Conservation (phyloP, 2,797 vertebrate genomes). For the Myotis daubentonii region DNA sequence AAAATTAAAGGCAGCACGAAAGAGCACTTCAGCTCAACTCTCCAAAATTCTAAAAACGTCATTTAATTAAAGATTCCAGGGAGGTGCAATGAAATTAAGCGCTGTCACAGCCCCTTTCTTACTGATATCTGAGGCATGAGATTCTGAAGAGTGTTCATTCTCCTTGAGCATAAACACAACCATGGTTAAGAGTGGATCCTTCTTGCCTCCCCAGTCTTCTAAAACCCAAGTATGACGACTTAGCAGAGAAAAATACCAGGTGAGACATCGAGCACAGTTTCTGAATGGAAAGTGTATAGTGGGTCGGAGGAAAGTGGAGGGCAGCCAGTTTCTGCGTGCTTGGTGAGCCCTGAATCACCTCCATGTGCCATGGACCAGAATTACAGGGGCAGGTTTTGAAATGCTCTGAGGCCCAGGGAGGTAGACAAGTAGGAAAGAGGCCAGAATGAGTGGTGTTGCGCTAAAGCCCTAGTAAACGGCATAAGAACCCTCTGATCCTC, state of each 20-base stretch:
- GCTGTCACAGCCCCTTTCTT: not conserved
- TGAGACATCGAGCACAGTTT: not conserved
- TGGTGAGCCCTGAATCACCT: not conserved
- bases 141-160: not conserved
- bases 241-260: not conserved
- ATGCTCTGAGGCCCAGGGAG: not conserved
- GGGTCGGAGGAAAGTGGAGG: not conserved
- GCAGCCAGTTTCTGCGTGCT: not conserved
- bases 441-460: not conserved
- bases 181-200: not conserved
- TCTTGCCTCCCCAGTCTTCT: not conserved
- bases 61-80: not conserved
- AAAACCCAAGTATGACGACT: not conserved
- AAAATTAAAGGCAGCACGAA: not conserved
- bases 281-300: not conserved
- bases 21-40: not conserved
- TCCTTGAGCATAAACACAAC: not conserved
- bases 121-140: not conserved
- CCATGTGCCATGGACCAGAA: not conserved
- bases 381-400: not conserved
- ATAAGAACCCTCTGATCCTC: not conserved
- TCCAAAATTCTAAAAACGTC: not conserved
- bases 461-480: not conserved
- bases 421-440: not conserved
- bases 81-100: not conserved